phyloP scores from a whole-genome alignment of 2,888 invertebrate genomes.

The Pristionchus arcanus region DNA sequence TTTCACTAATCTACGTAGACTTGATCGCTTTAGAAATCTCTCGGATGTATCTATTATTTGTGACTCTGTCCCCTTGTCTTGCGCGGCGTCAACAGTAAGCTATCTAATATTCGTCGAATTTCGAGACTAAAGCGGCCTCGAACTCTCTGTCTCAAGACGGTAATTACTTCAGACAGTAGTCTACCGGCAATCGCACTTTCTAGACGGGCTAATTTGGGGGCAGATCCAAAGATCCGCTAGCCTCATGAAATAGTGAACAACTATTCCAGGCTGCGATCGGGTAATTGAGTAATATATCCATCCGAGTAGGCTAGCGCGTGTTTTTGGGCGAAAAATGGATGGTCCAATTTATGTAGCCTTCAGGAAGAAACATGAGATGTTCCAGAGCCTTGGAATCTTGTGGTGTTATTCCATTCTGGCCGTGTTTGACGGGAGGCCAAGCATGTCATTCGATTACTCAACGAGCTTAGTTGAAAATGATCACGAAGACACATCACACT shows the following conservation, averaged over 20 bases:
- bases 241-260: background rate
- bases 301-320: too few relatives aligned
- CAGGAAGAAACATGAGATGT: too few relatives aligned
- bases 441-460: conserved; percentile 14
- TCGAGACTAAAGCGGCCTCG: background rate
- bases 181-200: background rate
- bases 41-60: background rate
- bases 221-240: background rate
- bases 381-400: too few relatives aligned
- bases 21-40: background rate
- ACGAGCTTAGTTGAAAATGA: too few relatives aligned
- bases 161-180: background rate
- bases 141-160: background rate
- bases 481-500: too few relatives aligned
- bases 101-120: background rate
- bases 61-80: background rate
- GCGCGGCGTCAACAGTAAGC: background rate
- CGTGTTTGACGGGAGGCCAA: background rate
- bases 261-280: background rate
- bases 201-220: background rate
- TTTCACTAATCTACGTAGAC: too few relatives aligned
- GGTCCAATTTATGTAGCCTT: too few relatives aligned
- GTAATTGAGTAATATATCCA: too few relatives aligned
- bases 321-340: background rate
- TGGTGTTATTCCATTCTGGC: too few relatives aligned